phyloP scores from a whole-genome alignment of 2,113 vertebrate species.

The Catharus minimus region DNA sequence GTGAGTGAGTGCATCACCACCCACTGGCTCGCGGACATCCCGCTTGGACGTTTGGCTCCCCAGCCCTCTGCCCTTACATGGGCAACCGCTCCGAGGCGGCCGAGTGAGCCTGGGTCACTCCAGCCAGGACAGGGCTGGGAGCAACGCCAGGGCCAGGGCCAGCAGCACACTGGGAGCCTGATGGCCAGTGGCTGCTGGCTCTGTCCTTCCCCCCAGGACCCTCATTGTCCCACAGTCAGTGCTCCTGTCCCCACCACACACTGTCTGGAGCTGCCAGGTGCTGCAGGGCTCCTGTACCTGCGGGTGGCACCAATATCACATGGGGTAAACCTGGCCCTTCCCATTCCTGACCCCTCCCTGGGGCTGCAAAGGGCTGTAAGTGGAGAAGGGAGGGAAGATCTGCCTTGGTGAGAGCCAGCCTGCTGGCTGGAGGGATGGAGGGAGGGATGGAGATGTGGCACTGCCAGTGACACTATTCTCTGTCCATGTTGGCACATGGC shows the following conservation, averaged over 20 bases:
- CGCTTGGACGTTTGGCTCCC: neutral
- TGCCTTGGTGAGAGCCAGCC: neutral
- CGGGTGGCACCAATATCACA: accelerated
- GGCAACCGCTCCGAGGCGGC: neutral
- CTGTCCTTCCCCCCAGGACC: neutral
- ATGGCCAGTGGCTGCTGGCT: neutral
- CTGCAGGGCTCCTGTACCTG: neutral
- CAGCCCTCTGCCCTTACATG: conserved; percentile 53
- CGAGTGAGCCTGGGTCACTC: neutral
- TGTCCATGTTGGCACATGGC: neutral
- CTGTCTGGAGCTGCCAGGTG: accelerated
- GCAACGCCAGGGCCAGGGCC: neutral
- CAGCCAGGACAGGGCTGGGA: neutral
- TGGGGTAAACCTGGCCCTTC: neutral
- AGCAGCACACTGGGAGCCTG: neutral
- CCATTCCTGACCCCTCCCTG: accelerated
- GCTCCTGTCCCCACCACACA: accelerated
- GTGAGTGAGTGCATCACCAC: conserved; percentile 26
- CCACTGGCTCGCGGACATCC: neutral
- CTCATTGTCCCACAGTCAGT: accelerated
- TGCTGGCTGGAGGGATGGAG: neutral
- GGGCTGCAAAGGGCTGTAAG: neutral
- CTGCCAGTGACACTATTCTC: neutral
- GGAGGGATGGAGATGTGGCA: neutral
- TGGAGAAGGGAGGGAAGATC: neutral